Evolutionary conservation across 2,888 invertebrate species (phyloP).

Genomic region (Tinea semifulvella): DNA sequence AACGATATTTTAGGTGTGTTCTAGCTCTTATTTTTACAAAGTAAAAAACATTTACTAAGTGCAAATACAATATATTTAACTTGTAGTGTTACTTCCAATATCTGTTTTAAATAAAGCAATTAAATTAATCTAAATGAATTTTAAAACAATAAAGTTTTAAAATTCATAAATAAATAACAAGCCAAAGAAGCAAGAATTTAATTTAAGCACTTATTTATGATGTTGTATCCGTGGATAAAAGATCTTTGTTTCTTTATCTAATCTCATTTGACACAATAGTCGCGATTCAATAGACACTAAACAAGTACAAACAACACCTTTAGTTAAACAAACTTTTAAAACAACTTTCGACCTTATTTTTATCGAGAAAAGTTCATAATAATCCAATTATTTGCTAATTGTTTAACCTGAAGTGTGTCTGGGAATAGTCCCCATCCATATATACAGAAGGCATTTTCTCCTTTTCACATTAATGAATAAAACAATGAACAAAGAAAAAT

Average conservation of each 20-base stretch:
- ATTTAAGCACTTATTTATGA: no score
- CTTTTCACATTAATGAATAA: slow-evolving; percentile 35
- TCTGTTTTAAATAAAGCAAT: no score
- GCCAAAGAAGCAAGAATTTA: no score
- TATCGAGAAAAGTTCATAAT: background rate
- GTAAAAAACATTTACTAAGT: no score
- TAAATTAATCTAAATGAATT: no score
- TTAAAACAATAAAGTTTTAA: no score
- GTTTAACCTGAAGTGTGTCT: background rate
- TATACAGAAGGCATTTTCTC: slow-evolving; percentile 28
- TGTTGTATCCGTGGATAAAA: no score
- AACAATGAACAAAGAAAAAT: slow-evolving; percentile 25
- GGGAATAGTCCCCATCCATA: background rate
- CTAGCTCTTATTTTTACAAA: no score
- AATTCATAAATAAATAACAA: no score
- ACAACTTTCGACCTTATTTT: background rate
- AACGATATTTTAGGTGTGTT: no score
- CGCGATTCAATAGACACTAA: slow-evolving; percentile 25
- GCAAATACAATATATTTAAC: no score
- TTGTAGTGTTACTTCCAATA: no score
- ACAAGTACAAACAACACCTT: background rate
- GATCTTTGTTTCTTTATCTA: slow-evolving; percentile 25
- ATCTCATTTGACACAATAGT: slow-evolving; percentile 29
- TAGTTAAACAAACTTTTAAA: background rate
- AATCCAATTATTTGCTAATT: background rate